Conservation (phyloP, 2,888 invertebrate genomes). For the Bugulina stolonifera region DNA sequence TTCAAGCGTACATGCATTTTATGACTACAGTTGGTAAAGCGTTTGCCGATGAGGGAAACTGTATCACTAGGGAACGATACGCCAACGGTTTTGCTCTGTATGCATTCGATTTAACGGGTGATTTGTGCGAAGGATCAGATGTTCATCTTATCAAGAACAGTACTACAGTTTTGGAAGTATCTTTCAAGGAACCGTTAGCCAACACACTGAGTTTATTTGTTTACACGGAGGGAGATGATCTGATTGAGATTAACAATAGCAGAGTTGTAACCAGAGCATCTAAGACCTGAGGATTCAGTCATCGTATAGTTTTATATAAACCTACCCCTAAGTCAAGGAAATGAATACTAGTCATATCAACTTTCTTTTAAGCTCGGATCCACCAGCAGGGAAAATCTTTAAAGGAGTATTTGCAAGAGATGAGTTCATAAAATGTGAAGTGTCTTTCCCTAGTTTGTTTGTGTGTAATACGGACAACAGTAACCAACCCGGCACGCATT, state of each 20-base stretch:
- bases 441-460: not conserved
- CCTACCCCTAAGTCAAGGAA: no score
- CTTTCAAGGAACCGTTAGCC: not conserved
- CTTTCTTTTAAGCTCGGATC: not conserved
- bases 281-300: not conserved
- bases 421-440: not conserved
- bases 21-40: not conserved
- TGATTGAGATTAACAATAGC: not conserved
- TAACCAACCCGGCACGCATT: not conserved
- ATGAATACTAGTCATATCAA: not conserved
- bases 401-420: not conserved
- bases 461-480: not conserved
- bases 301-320: no score
- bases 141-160: not conserved
- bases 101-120: not conserved
- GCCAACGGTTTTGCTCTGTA: not conserved
- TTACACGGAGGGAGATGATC: not conserved
- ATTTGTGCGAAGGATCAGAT: not conserved
- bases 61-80: slow-evolving; percentile 1
- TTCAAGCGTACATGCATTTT: not conserved
- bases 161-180: not conserved
- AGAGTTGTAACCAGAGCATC: not conserved
- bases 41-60: not conserved
- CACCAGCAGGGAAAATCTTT: not conserved
- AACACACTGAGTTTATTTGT: not conserved